Base-by-base conservation (phyloP, 2,888 invertebrate species). In the Smittia aterrima region DNA sequence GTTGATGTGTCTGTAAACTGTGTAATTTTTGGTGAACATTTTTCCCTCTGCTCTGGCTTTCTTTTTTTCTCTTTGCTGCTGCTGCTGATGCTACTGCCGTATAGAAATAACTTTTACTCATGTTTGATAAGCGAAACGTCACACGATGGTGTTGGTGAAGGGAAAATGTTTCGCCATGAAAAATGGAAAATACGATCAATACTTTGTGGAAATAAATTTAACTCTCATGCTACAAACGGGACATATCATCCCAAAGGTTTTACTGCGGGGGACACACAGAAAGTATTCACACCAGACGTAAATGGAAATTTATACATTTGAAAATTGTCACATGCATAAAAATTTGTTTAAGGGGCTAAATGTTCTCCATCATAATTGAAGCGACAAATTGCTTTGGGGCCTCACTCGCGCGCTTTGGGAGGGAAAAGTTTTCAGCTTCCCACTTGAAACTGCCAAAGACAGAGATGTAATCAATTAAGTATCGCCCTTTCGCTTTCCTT, bases 131-230 rank as follows among this genome's bases (percentile, higher is more conserved):
- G 68, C 68, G 16, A 18, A 68, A 20, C 32, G 16, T 24, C 41
- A n/a, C 40, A 20, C 25, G 47, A 22, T 47, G 20, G 68, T 68
- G 47, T 47, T 68, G 41, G 68, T 68, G 66, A 47, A n/a, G 16
- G 68, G 27, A 66, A 66, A 66, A 40, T 68, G 41, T 20, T 67
- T 40, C 41, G 47, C 47, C 70, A 54, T 54, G 70, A 71, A 71
- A 71, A 71, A 71, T 71, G 70, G 70, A 71, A 71, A 71, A 71
- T 71, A 47, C 70, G 70, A 71, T 71, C 70, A 71, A 71, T 71
- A 71, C 70, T 71, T 71, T 71, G 54, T 71, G 54, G 70, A 71
- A 27, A 71, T 68, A 68, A 68, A 68, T 68, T 68, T 68, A 47
- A 47, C 47, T 47, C 47, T 47, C 47, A 47, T 47, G 47, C 13